A percentile compares a stretch with the other conserved stretches of the same genome.
Conservation (phyloP, 2,888 invertebrate genomes). For the Ichneumoninae sp. region DNA sequence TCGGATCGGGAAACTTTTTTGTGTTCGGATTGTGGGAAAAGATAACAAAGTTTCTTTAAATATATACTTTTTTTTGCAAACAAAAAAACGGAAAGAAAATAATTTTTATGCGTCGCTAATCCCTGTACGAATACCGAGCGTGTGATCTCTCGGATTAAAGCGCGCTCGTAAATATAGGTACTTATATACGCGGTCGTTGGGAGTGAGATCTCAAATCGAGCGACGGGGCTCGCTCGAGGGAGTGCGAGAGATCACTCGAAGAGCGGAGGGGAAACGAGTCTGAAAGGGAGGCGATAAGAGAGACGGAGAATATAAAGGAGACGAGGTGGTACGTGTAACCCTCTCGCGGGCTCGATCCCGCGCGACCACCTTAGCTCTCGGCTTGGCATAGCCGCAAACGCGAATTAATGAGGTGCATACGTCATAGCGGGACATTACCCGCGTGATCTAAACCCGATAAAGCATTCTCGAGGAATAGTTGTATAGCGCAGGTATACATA, state of each 20-base stretch:
- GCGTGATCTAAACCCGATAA: slow-evolving; percentile 79
- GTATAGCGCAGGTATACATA: slow-evolving; percentile 9
- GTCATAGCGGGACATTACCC: slow-evolving; percentile 76
- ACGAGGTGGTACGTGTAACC: slow-evolving; percentile 53
- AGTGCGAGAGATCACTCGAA: slow-evolving; percentile 42
- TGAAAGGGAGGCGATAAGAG: slow-evolving; percentile 41
- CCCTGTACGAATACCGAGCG: slow-evolving; percentile 51
- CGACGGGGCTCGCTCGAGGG: slow-evolving; percentile 55
- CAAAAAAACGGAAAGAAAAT: not conserved
- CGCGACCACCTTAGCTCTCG: slow-evolving; percentile 61
- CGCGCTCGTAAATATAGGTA: slow-evolving; percentile 56
- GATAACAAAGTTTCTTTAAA: not conserved
- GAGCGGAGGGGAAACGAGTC: slow-evolving; percentile 33
- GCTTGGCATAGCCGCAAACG: slow-evolving; percentile 74
- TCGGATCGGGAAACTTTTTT: not conserved
- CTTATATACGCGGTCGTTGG: slow-evolving; percentile 51
- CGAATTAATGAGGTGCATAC: slow-evolving; percentile 79
- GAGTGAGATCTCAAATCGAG: slow-evolving; percentile 67
- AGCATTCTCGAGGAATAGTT: slow-evolving; percentile 63
- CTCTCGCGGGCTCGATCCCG: slow-evolving; percentile 63
- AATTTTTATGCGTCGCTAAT: slow-evolving; percentile 38
- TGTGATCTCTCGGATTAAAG: slow-evolving; percentile 61
- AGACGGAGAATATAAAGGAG: slow-evolving; percentile 64
- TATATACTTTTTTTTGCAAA: not conserved
- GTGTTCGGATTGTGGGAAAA: not conserved